Evolutionary conservation across 2,888 invertebrate genomes (phyloP), one percentile per base, ranked within the genome.

Genomic region (Pterostichus madidus): DNA sequence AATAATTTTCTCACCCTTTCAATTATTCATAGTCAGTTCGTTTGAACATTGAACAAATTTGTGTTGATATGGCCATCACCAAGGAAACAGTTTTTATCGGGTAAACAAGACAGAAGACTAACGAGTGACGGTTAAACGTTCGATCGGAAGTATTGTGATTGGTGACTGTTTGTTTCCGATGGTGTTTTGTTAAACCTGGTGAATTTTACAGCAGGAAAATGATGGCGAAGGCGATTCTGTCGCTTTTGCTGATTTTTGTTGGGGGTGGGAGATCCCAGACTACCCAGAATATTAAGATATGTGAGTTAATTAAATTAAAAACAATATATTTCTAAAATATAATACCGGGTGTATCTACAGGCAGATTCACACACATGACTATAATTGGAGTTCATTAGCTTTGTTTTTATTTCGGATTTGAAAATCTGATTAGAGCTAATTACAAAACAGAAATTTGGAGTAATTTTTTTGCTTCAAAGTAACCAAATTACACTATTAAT

Each of bases 211-310:
- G 24, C 24, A 24, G 2, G 39, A 56, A 44, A 13, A 83, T 83
- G 83, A 83, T 83, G 53, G 77, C 83, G 0, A 61, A 64, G 6
- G 77, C 64, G 15, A 83, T 83, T 59, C 35, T 82, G 15, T 31
- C 52, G 8, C 49, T 76, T n/a, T n/a, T 83, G 35, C 53, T 76
- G 1, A 76, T 83, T 64, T 77, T 52, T 68, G 49, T 11, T 8
- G 17, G 31, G 0, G 46, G 31, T 8, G 64, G 15, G 11, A 8
- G 10, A 4, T 75, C 85, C n/a, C 94, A 94, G 90, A 94, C 94
- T 0, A 94, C 93, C 82, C 94, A 94, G 89, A 94, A 94, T 88
- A 93, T 94, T 84, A 94, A 94, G 88, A 93, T 94, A 87, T 91
- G 94, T 94, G 92, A 93, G 94, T 94, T 5, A 52, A 52, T 13